A percentile compares a stretch with the other conserved stretches of the same genome.
Conservation (phyloP, 1,140 invertebrate genomes). For the Nymphalis io region DNA sequence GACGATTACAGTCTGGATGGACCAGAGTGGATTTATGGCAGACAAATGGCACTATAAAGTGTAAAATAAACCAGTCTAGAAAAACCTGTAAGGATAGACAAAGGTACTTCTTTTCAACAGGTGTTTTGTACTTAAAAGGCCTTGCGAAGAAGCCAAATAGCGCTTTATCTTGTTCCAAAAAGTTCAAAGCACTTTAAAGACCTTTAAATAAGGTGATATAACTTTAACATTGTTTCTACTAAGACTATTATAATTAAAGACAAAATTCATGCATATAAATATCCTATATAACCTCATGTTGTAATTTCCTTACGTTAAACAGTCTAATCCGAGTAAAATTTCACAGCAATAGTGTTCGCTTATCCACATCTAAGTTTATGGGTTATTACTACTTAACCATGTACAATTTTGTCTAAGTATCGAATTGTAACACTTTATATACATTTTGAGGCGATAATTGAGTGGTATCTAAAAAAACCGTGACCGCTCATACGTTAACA, state of each 20-base stretch:
- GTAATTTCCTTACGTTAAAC: conserved; percentile 38
- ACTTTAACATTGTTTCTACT: conserved; percentile 26
- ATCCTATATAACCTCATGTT: conserved; percentile 43
- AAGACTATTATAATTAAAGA: conserved; percentile 26
- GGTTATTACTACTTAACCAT: conserved; percentile 43
- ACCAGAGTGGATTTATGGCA: conserved; percentile 29
- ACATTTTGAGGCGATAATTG: conserved; percentile 24
- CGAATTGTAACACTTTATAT: conserved; percentile 31
- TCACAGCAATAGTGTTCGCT: conserved; percentile 64
- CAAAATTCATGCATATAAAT: conserved; percentile 17
- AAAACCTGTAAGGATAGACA: conserved; percentile 41
- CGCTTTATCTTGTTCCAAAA: conserved; percentile 19
- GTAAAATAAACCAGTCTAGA: conserved; percentile 37
- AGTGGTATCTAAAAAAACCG: conserved; percentile 24
- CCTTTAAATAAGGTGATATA: conserved; percentile 31
- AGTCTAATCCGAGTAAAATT: conserved; percentile 56
- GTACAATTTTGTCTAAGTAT: conserved; percentile 20
- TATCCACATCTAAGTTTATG: conserved; percentile 62
- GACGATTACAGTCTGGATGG: conserved; percentile 37
- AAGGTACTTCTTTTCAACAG: conserved; percentile 35
- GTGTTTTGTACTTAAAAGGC: conserved; percentile 37
- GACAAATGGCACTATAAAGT: conserved; percentile 34
- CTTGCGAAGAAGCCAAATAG: conserved; percentile 26
- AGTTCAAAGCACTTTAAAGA: conserved; percentile 35
- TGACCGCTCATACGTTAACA: conserved; percentile 21